Conservation (phyloP, 2,888 invertebrate species). For the Polymixis lichenea region DNA sequence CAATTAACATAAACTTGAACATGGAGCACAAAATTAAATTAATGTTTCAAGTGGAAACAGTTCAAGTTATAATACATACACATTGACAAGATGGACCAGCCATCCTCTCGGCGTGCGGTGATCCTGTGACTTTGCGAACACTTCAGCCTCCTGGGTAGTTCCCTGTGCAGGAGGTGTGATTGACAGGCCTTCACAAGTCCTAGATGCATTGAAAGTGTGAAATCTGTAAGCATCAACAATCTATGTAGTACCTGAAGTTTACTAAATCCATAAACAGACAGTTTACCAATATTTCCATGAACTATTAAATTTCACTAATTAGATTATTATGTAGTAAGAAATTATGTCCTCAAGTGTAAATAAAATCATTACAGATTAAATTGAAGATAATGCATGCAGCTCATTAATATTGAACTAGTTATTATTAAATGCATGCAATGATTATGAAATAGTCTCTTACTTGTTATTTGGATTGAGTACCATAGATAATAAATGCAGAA, state of each 20-base stretch:
- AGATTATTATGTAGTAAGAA: constrained; percentile 18
- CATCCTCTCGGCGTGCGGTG: constrained; percentile 97
- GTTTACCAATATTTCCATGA: neutral
- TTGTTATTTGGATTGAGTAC: constrained; percentile 98
- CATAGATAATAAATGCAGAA: constrained; percentile 97
- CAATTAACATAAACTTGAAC: constrained; percentile 8
- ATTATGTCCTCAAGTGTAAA: constrained; percentile 10
- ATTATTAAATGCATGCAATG: constrained; percentile 31
- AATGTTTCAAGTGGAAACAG: neutral
- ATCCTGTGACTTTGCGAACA: constrained; percentile 94
- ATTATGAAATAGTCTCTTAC: constrained; percentile 87
- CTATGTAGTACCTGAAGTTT: neutral
- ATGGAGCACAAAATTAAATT: constrained; percentile 1
- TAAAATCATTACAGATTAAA: constrained; percentile 29
- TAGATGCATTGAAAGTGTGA: constrained; percentile 95
- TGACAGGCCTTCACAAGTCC: constrained; percentile 92
- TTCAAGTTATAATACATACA: constrained; percentile 81
- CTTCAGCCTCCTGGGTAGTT: constrained; percentile 83
- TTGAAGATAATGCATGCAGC: constrained; percentile 31
- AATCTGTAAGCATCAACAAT: constrained; percentile 90
- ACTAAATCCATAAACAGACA: constrained; percentile 6
- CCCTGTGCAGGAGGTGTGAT: constrained; percentile 89
- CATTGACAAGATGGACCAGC: constrained; percentile 98
- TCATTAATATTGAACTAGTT: constrained; percentile 30
- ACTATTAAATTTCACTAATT: constrained; percentile 14